Evolutionary conservation across 1,140 invertebrate species (phyloP).

Genomic region (Drosophila nikananu): DNA sequence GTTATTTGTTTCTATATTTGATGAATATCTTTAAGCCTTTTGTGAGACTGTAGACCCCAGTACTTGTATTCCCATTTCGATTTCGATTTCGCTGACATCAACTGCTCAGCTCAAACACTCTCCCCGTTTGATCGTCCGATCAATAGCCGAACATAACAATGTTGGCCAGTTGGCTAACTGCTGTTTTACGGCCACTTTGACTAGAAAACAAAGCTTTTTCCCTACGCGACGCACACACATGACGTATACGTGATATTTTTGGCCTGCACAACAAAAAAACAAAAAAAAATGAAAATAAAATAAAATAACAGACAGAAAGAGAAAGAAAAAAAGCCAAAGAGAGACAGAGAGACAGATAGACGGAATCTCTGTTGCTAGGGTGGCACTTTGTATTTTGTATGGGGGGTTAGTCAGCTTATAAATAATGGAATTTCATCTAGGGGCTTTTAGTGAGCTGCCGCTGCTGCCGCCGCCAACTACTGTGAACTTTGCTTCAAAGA

Average conservation of each 20-base stretch:
- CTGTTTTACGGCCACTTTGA: constrained; percentile 39
- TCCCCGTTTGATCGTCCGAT: constrained; percentile 14
- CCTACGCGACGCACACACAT: constrained; percentile 42
- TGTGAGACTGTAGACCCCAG: neutral
- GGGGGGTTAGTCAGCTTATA: constrained; percentile 46
- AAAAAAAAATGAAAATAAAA: neutral
- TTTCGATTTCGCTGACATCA: constrained; percentile 19
- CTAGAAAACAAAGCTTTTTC: constrained; percentile 38
- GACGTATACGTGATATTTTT: constrained; percentile 55
- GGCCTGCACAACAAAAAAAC: constrained; percentile 11
- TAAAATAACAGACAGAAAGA: neutral
- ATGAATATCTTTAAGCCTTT: neutral
- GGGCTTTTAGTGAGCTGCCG: constrained; percentile 4
- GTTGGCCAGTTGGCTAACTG: constrained; percentile 32
- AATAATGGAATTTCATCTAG: constrained; percentile 43
- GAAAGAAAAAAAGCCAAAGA: neutral
- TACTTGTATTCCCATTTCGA: constrained; percentile 8
- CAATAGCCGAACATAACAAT: constrained; percentile 16
- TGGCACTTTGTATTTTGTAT: constrained; percentile 21
- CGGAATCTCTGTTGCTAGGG: constrained; percentile 48
- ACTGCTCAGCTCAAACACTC: constrained; percentile 40
- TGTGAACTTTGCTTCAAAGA: constrained; percentile 25
- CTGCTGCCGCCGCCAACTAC: neutral
- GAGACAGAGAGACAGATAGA: neutral
- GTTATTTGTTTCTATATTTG: neutral